Evolutionary conservation across 2,113 vertebrate genomes (phyloP), one percentile per base, ranked within the genome.

Genomic region (Strix aluco): DNA sequence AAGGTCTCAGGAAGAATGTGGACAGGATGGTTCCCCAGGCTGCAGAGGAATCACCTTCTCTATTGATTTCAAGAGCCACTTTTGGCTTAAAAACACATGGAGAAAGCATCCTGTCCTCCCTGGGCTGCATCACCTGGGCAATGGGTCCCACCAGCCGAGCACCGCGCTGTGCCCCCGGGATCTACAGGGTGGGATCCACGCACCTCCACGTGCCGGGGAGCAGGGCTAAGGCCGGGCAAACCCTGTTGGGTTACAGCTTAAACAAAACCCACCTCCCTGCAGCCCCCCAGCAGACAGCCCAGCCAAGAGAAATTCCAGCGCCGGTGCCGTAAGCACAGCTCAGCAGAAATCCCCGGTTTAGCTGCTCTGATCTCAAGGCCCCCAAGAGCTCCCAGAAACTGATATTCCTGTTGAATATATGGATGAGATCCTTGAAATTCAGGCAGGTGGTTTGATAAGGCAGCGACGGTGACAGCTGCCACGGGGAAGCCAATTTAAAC

Each of bases 341-440:
- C 87, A 63, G 88, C 85, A 84, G 65, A 83, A 91, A 90, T 13
- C 74, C 81, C 47, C 10, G 1, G 4, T 2, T 75, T 51, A 42
- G 30, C 79, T 87, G 74, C 70, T 90, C 47, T 72, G 54, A 87
- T 85, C 85, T 85, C 74, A 26, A 67, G 57, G 78, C 21, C 34
- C 46, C 57, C 54, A 3, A 2, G 47, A 88, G 81, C 44, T 80
- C 66, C 85, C 46, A 34, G 62, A 85, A 69, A 86, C 10, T 79
- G 29, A 52, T 59, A 81, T 92, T 88, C 62, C 88, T 65, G 58
- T 21, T 88, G 79, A 90, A 90, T 92, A 69, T 55, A 88, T 69
- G 79, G 79, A 92, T 88, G 74, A 86, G n/a, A 42, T 82, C 81
- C 85, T 69, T 75, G 81, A 87, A 75, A 90, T 92, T 55, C 74